Conservation (phyloP, 2,797 vertebrate genomes). For the Bufotes viridis region DNA sequence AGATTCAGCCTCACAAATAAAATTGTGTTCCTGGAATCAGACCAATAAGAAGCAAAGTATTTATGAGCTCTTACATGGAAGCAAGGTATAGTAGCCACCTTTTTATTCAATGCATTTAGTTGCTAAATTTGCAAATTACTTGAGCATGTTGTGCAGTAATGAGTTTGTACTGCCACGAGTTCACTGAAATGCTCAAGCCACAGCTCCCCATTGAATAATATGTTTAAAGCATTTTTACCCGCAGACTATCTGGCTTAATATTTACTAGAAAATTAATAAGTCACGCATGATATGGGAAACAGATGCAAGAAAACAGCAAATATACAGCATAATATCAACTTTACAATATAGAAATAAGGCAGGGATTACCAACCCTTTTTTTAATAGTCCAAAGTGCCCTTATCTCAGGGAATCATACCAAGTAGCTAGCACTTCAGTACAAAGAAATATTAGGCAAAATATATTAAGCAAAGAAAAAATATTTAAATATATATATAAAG, state of each 20-base stretch:
- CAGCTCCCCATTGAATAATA: not conserved
- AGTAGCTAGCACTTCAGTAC: no score
- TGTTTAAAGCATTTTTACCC: not conserved
- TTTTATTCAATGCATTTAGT: not conserved
- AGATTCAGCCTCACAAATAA: not conserved
- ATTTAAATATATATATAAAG: no score
- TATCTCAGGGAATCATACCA: no score
- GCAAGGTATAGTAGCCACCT: not conserved
- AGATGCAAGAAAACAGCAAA: no score
- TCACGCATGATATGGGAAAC: not conserved
- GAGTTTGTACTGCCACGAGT: not conserved
- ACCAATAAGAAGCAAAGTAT: not conserved
- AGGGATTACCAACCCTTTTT: no score
- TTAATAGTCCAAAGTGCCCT: no score
- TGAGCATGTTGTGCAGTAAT: not conserved
- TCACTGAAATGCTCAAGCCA: not conserved
- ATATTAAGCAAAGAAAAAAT: no score
- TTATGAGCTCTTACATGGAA: not conserved
- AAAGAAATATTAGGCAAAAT: no score
- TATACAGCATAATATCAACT: not conserved
- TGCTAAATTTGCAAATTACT: not conserved
- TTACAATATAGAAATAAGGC: not conserved
- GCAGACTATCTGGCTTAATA: not conserved
- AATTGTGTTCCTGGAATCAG: not conserved
- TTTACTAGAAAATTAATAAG: not conserved